phyloP scores from a whole-genome alignment of 2,888 invertebrate species.

The Eucera pruinosa region DNA sequence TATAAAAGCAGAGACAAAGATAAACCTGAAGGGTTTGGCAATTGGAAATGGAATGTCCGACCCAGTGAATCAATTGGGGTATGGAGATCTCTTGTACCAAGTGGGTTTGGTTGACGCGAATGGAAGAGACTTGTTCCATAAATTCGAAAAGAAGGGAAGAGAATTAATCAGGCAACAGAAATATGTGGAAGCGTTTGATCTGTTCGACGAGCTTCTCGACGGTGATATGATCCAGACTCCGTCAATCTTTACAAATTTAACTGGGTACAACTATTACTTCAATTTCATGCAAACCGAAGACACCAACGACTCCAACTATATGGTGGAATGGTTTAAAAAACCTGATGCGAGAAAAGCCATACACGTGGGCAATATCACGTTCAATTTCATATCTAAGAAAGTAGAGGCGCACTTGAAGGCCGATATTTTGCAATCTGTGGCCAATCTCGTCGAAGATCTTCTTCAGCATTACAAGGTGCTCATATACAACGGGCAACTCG shows the following conservation, averaged over 20 bases:
- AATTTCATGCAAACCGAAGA: slow-evolving; percentile 89
- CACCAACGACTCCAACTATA: slow-evolving; percentile 85
- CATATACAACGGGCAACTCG: slow-evolving; percentile 95
- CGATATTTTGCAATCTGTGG: slow-evolving; percentile 93
- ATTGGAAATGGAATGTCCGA: slow-evolving; percentile 94
- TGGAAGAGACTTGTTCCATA: slow-evolving; percentile 87
- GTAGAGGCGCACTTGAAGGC: slow-evolving; percentile 90
- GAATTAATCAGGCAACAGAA: slow-evolving; percentile 88
- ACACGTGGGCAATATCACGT: slow-evolving; percentile 93
- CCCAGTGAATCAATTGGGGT: slow-evolving; percentile 91
- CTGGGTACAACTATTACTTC: slow-evolving; percentile 91
- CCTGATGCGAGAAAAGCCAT: slow-evolving; percentile 89
- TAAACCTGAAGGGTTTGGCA: slow-evolving; percentile 89
- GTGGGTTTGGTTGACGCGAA: slow-evolving; percentile 89
- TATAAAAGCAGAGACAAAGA: slow-evolving; percentile 86
- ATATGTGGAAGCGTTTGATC: slow-evolving; percentile 89
- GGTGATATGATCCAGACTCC: slow-evolving; percentile 87
- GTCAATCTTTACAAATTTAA: slow-evolving; percentile 90
- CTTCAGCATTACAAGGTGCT: slow-evolving; percentile 89
- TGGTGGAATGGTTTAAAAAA: slow-evolving; percentile 88
- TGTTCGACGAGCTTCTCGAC: slow-evolving; percentile 90
- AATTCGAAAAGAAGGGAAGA: slow-evolving; percentile 86
- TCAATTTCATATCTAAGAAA: slow-evolving; percentile 86
- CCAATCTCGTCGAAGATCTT: slow-evolving; percentile 89
- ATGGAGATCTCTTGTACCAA: slow-evolving; percentile 92